phyloP scores from a whole-genome alignment of 2,888 invertebrate genomes.

The Agriopis aurantiaria region DNA sequence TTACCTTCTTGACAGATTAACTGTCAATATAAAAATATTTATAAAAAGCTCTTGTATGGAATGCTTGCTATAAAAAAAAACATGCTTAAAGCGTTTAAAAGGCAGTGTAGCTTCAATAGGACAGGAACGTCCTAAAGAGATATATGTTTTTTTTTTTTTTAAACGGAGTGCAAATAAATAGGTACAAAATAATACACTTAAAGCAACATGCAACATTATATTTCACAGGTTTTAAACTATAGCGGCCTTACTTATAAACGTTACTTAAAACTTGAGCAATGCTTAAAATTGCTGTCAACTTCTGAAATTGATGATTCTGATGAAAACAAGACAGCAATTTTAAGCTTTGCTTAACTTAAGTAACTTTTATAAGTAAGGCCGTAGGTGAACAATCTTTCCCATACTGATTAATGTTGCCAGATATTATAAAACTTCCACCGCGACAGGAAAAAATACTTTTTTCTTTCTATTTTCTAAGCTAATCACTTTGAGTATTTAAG shows the following conservation, averaged over 20 bases:
- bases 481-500: background rate
- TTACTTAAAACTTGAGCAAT: too few species aligned
- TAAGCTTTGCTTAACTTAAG: too few species aligned
- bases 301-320: too few species aligned
- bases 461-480: too few species aligned
- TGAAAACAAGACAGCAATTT: too few species aligned
- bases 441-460: background rate
- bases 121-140: background rate
- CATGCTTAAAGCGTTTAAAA: background rate
- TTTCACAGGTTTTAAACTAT: background rate
- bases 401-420: conserved; percentile 38
- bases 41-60: background rate
- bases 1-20: background rate
- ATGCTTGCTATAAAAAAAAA: background rate
- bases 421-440: conserved; percentile 24
- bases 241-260: background rate
- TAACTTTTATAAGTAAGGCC: too few species aligned
- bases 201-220: conserved; percentile 10
- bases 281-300: too few species aligned
- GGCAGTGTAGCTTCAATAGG: background rate
- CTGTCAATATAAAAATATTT: background rate
- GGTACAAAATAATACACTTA: conserved; percentile 2
- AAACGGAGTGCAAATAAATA: background rate
- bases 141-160: background rate
- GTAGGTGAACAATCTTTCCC: conserved; percentile 24